phyloP scores from a whole-genome alignment of 2,797 vertebrate genomes.

The Anolis apletophallus region DNA sequence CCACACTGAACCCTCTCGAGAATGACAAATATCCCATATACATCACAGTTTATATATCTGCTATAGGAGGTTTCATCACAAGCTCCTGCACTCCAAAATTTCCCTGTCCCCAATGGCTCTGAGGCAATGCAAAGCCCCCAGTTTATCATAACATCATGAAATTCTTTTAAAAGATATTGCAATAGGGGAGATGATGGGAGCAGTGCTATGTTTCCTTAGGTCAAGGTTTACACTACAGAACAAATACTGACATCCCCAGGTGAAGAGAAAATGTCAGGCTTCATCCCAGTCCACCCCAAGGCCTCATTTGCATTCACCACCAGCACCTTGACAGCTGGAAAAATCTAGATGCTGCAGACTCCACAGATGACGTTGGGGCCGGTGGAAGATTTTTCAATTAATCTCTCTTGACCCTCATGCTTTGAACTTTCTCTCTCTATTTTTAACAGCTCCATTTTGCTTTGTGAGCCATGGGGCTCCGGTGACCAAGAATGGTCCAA shows the following conservation, averaged over 20 bases:
- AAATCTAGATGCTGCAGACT: conserved; percentile 64
- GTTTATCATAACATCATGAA: too few species aligned
- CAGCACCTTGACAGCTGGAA: conserved; percentile 68
- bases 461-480: conserved; percentile 66
- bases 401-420: conserved; percentile 70
- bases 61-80: background rate
- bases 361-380: conserved; percentile 70
- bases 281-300: conserved; percentile 35
- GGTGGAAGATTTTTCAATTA: conserved; percentile 76
- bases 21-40: too few species aligned
- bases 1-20: too few species aligned
- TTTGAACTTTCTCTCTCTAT: conserved; percentile 66
- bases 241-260: background rate
- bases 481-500: conserved; percentile 68
- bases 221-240: background rate
- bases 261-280: conserved; percentile 26
- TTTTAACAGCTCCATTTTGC: conserved; percentile 71
- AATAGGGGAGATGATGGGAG: too few species aligned
- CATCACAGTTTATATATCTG: too few species aligned
- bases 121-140: background rate
- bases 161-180: background rate
- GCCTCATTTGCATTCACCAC: conserved; percentile 67
- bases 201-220: background rate
- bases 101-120: background rate
- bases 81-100: background rate